Base-by-base conservation (phyloP, 23 tunicate species). In the Diplosoma virens region DNA sequence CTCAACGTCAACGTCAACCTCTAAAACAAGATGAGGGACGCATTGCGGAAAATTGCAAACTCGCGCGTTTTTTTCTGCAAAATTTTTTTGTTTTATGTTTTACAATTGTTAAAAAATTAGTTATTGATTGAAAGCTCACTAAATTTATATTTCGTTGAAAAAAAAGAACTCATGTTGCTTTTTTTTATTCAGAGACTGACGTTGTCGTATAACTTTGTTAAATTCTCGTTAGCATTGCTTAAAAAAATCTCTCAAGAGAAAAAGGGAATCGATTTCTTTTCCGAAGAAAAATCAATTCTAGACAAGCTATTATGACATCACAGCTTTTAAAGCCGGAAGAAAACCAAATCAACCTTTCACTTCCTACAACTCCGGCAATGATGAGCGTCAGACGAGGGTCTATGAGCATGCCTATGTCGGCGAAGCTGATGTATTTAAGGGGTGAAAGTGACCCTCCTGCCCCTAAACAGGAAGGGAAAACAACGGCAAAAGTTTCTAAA, bases 361-460 rank as follows among this genome's bases (percentile, higher is more conserved):
- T 74, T 20, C 87, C 81, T 2, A 69, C 37, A 1, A 74, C 81
- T 18, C 87, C 81, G 9, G 65, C 41, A 53, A 30, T 47, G n/a
- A 59, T 82, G 75, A 54, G 32, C 26, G 45, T 52, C 17, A 47
- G 94, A 69, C 53, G 93, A 50, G 66, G 76, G 0, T 80, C 86
- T 16, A 3, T 36, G 26, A 77, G 59, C 18, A 77, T 86, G 7
- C 93, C 74, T 31, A 77, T 77, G 84, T 63, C 84, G 1, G 96
- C 96, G 3, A 89, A 89, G 56, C 59, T 89, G 4, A 88, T 84
- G 14, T 88, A 81, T 5, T 33, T 89, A 7, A 35, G 96, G 29
- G 96, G 96, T 14, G 95, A 81, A 33, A 72, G 33, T 18, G 75
- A 81, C 1, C 28, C 46, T 34, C 83, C 64, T 9, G 61, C 22